Base-by-base conservation (phyloP, 2,797 vertebrate species). In the Poecilia wingei region DNA sequence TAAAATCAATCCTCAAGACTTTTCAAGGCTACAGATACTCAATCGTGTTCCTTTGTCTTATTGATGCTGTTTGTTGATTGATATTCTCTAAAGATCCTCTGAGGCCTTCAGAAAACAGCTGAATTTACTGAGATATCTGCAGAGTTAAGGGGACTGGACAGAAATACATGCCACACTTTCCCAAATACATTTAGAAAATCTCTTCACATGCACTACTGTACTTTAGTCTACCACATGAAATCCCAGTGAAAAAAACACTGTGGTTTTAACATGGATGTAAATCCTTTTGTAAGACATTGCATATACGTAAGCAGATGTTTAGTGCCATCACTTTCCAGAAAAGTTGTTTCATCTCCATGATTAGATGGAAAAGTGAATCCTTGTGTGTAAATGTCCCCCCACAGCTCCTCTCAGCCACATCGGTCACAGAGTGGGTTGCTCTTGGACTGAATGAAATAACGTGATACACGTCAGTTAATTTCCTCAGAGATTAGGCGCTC, bases 381-480 rank as follows among this genome's bases (percentile, higher is more conserved):
- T 66, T 66, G 18, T 22, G 8, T 9, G 1, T 66, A 36, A 66
- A 33, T 61, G 22, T 10, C 39, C 36, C 33, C 64, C 18, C 45
- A 72, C 45, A 72, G 28, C 45, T n/a, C n/a, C 16, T 70, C 41
- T 2, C 41, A 28, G 25, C 13, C 69, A 28, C 43, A 31, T 3
- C 14, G 59, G 14, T 61, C 59, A 61, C 59, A 66, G 18, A 66
- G 64, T 39, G 64, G 64, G 36, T 13, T 36, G 59, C 31, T 64
- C 64, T 66, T 20, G 2, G 71, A 72, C 28, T 8, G 28, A 47
- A 49, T 33, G 6, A 72, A 47, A 79, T 81, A 39, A 78, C 9
- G 36, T 39, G 31, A 13, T 36, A 59, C 79, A 78, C 49, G 79
- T 25, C 69, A 74, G 70, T 76, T 80, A 78, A 66, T 77, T 61